These are phyloP conservation scores for Poecilia picta DNA, from an alignment of 2,797 vertebrate species.

Conservation along the genomic window DNA sequence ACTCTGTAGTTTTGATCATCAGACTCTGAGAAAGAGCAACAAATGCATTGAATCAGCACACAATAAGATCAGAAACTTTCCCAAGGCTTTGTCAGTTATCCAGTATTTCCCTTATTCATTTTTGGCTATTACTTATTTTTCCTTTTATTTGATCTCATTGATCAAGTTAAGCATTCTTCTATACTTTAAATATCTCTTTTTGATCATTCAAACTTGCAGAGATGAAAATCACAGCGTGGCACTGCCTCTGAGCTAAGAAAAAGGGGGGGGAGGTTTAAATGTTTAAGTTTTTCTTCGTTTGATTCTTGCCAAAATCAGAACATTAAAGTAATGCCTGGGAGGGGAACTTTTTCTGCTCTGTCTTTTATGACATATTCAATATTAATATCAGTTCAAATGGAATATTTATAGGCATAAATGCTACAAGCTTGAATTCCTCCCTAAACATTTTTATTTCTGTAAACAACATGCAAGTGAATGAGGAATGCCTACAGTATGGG, in stretches of 20 bases:
- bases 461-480: background rate
- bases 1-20: slow-evolving; percentile 97
- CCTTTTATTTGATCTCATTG: background rate
- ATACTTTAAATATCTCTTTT: background rate
- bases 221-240: slow-evolving; percentile 3
- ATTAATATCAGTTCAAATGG: slow-evolving; percentile 10
- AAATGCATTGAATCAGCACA: background rate
- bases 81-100: background rate
- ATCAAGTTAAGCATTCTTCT: background rate
- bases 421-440: background rate
- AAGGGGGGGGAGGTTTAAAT: slow-evolving; percentile 2
- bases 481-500: background rate
- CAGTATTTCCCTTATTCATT: background rate
- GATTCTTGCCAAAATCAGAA: slow-evolving; percentile 2
- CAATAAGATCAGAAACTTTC: background rate
- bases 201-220: background rate
- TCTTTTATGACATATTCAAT: background rate
- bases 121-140: background rate
- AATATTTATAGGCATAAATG: slow-evolving; percentile 1
- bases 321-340: background rate
- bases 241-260: slow-evolving; percentile 14
- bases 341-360: background rate
- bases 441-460: background rate
- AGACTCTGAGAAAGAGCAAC: slow-evolving; percentile 83
- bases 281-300: slow-evolving; percentile 13